Evolutionary conservation across 2,113 vertebrate genomes (phyloP).

Genomic region (Heterocephalus glaber): DNA sequence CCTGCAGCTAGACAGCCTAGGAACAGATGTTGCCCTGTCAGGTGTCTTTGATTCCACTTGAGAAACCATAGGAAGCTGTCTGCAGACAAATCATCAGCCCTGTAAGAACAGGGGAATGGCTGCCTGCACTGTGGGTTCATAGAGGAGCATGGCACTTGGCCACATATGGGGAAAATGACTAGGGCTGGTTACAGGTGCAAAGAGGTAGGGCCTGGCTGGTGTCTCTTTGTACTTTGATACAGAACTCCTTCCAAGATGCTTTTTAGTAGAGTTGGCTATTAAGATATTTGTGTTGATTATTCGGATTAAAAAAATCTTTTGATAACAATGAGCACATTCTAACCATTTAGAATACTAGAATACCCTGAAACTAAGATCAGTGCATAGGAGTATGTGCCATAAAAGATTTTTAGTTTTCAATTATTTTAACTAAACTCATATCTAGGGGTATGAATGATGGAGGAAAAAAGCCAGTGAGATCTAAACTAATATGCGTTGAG

Average conservation of each 20-base stretch:
- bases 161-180: neutral
- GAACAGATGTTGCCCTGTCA: constrained; percentile 85
- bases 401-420: constrained; percentile 46
- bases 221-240: neutral
- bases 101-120: constrained; percentile 72
- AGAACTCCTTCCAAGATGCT: neutral
- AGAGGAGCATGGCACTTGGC: constrained; percentile 28
- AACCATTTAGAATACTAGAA: neutral
- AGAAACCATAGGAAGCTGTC: constrained; percentile 81
- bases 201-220: neutral
- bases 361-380: neutral
- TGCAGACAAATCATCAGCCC: constrained; percentile 82
- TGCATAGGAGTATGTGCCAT: neutral
- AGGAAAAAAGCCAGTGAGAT: neutral
- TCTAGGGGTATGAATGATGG: neutral
- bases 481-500: neutral
- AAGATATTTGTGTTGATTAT: neutral
- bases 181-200: neutral
- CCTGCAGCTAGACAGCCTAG: constrained; percentile 82
- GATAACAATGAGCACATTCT: neutral
- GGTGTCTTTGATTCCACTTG: constrained; percentile 84
- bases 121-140: neutral
- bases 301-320: constrained; percentile 6
- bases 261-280: neutral
- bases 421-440: neutral